A percentile compares a stretch with the other conserved stretches of the same genome.
These are phyloP conservation scores for Euplagia quadripunctaria DNA, from an alignment of 2,888 invertebrate species.

Conservation along the genomic window DNA sequence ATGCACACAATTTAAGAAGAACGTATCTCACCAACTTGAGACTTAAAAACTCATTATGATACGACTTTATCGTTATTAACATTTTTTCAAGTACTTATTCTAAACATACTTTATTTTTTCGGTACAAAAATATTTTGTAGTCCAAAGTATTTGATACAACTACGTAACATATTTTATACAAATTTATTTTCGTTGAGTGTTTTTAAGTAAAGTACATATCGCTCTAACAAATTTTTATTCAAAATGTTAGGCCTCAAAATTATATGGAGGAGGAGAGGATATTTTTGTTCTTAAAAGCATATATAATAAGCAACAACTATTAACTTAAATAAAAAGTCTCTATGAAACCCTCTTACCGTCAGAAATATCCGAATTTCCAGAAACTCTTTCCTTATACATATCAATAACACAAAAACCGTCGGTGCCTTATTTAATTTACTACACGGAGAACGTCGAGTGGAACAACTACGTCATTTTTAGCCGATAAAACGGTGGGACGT, in stretches of 20 bases:
- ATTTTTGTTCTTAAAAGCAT: too few relatives aligned
- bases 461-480: constrained; percentile 72
- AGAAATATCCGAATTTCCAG: background rate
- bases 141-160: background rate
- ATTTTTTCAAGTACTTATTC: background rate
- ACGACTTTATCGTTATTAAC: background rate
- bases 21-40: background rate
- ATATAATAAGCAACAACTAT: too few relatives aligned
- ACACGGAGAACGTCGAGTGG: constrained; percentile 51
- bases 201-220: background rate
- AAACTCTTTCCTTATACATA: background rate
- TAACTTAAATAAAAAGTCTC: background rate
- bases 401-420: constrained; percentile 30
- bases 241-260: background rate
- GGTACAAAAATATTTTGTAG: background rate
- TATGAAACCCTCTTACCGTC: background rate
- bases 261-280: too few relatives aligned
- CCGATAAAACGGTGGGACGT: constrained; percentile 58
- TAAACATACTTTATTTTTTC: background rate
- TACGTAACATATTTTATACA: background rate
- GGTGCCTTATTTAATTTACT: constrained; percentile 46
- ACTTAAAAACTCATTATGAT: background rate
- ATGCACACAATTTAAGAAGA: background rate
- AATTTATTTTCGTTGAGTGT: background rate
- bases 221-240: background rate